phyloP scores from a whole-genome alignment of 2,888 invertebrate genomes.

The Cerceris rybyensis region DNA sequence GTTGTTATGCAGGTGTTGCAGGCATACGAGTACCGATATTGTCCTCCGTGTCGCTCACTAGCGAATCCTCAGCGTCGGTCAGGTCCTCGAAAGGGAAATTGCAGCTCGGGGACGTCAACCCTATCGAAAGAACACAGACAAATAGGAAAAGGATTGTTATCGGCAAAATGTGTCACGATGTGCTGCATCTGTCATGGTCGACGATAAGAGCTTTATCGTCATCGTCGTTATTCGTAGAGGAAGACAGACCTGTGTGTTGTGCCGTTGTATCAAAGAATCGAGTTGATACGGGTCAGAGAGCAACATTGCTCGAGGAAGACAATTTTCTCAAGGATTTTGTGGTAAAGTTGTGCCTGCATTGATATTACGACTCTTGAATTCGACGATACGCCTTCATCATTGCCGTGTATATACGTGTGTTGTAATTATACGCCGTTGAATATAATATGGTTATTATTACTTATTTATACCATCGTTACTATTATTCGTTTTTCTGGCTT shows the following conservation, averaged over 20 bases:
- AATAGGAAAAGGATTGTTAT: conserved; percentile 62
- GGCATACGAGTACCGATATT: conserved; percentile 77
- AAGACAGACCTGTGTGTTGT: conserved; percentile 57
- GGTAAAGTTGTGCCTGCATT: conserved; percentile 20
- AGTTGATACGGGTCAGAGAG: conserved; percentile 29
- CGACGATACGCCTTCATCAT: conserved; percentile 12
- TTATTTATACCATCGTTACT: neutral
- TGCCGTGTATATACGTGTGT: neutral
- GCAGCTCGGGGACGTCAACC: conserved; percentile 77
- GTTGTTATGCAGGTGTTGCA: conserved; percentile 69
- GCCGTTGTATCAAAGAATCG: conserved; percentile 31
- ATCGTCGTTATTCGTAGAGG: conserved; percentile 62
- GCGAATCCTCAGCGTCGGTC: conserved; percentile 80
- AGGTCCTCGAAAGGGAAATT: conserved; percentile 81
- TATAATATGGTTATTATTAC: neutral
- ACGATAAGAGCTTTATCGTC: conserved; percentile 54
- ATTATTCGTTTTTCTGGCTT: conserved; percentile 12
- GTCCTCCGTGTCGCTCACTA: conserved; percentile 79
- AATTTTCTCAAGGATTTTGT: conserved; percentile 28
- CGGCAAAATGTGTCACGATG: conserved; percentile 37
- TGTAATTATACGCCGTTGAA: neutral
- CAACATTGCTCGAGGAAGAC: conserved; percentile 10
- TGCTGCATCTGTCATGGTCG: conserved; percentile 42
- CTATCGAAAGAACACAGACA: conserved; percentile 77
- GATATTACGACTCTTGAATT: conserved; percentile 22